Conservation (phyloP, 2,888 invertebrate species). For the Aporophyla lueneburgensis region DNA sequence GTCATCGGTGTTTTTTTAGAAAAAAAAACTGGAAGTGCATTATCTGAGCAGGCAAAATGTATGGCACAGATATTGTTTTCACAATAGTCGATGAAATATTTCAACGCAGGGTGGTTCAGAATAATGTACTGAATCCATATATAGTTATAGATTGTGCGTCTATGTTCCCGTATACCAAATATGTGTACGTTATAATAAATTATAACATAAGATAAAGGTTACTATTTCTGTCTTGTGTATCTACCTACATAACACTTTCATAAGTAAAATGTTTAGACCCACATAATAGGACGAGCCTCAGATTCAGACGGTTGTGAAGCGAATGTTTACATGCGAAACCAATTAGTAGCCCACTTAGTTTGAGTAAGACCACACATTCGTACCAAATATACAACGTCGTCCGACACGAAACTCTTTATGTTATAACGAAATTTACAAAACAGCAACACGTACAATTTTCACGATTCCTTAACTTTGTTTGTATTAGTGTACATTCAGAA, state of each 20-base stretch:
- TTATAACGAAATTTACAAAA: slow-evolving; percentile 22
- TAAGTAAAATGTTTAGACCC: slow-evolving; percentile 38
- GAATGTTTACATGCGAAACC: slow-evolving; percentile 53
- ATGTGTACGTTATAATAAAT: no score
- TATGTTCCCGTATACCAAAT: no score
- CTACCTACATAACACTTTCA: slow-evolving; percentile 36
- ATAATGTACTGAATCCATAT: no score
- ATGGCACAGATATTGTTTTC: no score
- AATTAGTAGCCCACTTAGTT: slow-evolving; percentile 51
- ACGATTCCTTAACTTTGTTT: slow-evolving; percentile 45
- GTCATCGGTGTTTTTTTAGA: no score
- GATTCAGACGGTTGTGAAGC: slow-evolving; percentile 21
- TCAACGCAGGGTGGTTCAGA: no score
- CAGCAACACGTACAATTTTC: slow-evolving; percentile 20
- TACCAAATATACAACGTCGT: slow-evolving; percentile 22
- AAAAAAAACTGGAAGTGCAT: no score
- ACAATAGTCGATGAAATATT: no score
- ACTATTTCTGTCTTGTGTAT: slow-evolving; percentile 23
- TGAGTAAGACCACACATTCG: slow-evolving; percentile 37
- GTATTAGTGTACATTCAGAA: slow-evolving; percentile 32
- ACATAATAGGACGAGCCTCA: slow-evolving; percentile 18
- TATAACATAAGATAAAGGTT: neutral
- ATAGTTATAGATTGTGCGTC: no score
- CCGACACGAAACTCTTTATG: slow-evolving; percentile 23
- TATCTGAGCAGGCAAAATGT: no score